Percentiles rank a stretch among this genome's conserved stretches.
phyloP scores from a whole-genome alignment of 2,888 invertebrate species.

The Cybosia mesomella region DNA sequence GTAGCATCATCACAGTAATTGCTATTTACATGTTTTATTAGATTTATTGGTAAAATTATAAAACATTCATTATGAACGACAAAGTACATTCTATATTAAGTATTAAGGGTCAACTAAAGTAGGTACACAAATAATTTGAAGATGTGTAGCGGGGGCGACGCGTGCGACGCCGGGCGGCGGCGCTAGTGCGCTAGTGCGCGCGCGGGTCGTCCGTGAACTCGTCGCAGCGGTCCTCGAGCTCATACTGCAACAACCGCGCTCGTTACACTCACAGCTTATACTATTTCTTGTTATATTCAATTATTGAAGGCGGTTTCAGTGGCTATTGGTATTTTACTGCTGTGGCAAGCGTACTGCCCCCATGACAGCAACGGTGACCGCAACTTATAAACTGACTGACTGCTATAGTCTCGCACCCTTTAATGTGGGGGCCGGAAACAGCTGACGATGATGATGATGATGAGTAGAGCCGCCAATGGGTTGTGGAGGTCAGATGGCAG shows the following conservation, averaged over 20 bases:
- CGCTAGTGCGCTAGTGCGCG: conserved; percentile 20
- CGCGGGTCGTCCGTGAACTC: conserved; percentile 87
- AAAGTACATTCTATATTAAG: conserved; percentile 15
- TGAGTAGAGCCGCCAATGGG: too few species aligned
- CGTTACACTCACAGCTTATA: not conserved
- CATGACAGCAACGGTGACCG: too few species aligned
- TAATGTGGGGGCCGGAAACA: too few species aligned
- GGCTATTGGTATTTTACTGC: not conserved
- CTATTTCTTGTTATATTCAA: not conserved
- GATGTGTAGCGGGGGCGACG: not conserved
- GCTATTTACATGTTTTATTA: conserved; percentile 58
- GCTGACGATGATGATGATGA: too few species aligned
- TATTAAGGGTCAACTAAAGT: conserved; percentile 25
- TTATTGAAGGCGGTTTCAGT: not conserved
- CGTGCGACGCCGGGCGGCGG: conserved; percentile 7
- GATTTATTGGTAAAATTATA: conserved; percentile 20
- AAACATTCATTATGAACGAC: conserved; percentile 42
- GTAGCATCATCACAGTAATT: conserved; percentile 72
- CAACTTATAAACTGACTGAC: too few species aligned
- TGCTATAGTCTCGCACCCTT: too few species aligned
- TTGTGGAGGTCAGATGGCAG: too few species aligned
- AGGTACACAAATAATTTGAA: conserved; percentile 14
- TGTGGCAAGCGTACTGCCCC: too few species aligned
- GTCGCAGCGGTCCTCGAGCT: conserved; percentile 93
- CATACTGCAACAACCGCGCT: conserved; percentile 85